Base-by-base conservation (phyloP, 2,797 vertebrate genomes). In the Gouania willdenowi region DNA sequence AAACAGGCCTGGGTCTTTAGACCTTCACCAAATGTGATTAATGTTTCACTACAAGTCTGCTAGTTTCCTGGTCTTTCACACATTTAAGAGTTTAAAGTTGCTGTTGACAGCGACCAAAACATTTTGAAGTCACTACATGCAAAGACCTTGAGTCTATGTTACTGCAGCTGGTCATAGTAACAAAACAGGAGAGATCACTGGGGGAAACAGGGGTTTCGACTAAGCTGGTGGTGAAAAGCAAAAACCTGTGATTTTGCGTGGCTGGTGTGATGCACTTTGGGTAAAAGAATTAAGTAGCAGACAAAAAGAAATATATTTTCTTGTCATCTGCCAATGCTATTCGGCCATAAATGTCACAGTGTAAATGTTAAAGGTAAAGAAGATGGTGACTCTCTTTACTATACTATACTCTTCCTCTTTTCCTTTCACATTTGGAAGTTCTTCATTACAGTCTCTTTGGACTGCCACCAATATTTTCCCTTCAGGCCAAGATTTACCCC, bases 401-500 rank as follows among this genome's bases (percentile, higher is more conserved):
- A 26, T 10, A 0, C 40, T 43, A 42, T 33, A 34, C 47, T 68
- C 60, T 41, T 49, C 66, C 52, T 46, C 45, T 16, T 15, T 22
- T 9, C 21, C 27, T 5, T 2, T 15, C 5, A 2, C 15, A 13
- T 43, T 57, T 43, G 63, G 45, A 66, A 66, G 67, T 51, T 68
- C 16, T 16, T 43, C 41, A 55, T 29, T 11, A 12, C 26, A 53
- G 44, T 47, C 19, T 30, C 58, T 69, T 75, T 51, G 61, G 53
- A 75, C 74, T 82, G 75, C 75, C 75, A 82, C 74, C 77, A 75
- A 72, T 77, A 77, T 79, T 50, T 72, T 49, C 48, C 71, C 81
- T 79, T 2, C 3, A 50, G 77, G 83, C 71, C 32, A 71, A 58
- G 75, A 79, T 84, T 80, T 77, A 69, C 44, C 67, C 48, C 58